Evolutionary conservation across 2,113 vertebrate genomes (phyloP), one percentile per base, ranked within the genome.

Genomic region (Paramisgurnus dabryanus): DNA sequence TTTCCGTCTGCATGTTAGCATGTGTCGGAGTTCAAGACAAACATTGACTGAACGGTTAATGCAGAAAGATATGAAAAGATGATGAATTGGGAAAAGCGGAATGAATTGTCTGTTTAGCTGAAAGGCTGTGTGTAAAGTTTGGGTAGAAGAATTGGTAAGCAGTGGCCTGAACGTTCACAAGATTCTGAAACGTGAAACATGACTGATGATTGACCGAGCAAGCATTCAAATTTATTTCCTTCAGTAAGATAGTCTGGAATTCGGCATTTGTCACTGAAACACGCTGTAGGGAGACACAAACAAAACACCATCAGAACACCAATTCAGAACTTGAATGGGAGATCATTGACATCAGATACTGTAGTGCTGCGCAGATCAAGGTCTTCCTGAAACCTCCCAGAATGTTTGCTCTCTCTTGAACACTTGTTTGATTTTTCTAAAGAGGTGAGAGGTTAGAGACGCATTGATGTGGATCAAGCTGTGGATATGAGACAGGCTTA

Each of bases 391-490:
- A 83, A 85, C 73, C 69, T 57, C 34, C 13, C n/a, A 50, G 73
- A 81, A 76, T 61, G 60, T 67, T 57, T 71, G 40, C 61, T 81
- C 70, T 78, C 72, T 40, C 73, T 49, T 67, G 73, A 85, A 82
- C 79, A 75, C 58, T 50, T 79, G 68, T 87, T 75, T 88, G 45
- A 83, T 84, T 86, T 85, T 86, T 69, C 11, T 22, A 77, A 53
- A 45, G 64, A 85, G 87, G 89, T 84, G 75, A 88, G 87, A 90
- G 90, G 91, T 91, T 85, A 88, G 9, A 34, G 77, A 87, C 83
- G 87, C 80, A 80, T 80, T 65, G 85, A 86, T 79, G 83, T 86
- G 84, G 86, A 90, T 84, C 84, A 78, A 88, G 85, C 85, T 73
- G 84, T 83, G 87, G 86, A 88, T 83, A 86, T 83, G 80, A 86